These are phyloP conservation scores for Acheta domesticus DNA, from an alignment of 2,888 invertebrate species.

Conservation along the genomic window DNA sequence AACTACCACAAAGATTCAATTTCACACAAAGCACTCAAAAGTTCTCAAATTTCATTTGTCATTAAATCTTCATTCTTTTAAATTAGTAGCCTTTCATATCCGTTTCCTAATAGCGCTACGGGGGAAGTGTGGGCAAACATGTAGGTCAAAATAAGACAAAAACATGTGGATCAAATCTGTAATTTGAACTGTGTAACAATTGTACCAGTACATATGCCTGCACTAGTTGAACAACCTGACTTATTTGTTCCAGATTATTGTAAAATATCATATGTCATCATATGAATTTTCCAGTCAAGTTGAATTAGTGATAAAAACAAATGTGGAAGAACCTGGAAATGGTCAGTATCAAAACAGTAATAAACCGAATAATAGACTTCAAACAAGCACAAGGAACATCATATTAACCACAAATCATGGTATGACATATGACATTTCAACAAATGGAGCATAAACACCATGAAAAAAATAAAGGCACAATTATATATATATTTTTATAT, in stretches of 20 bases:
- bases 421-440: slow-evolving; percentile 34
- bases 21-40: too few species aligned
- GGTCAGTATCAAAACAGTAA: too few species aligned
- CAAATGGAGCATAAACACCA: slow-evolving; percentile 31
- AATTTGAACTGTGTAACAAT: background rate
- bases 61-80: too few species aligned
- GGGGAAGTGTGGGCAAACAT: background rate
- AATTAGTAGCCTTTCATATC: too few species aligned
- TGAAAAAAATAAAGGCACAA: slow-evolving; percentile 35
- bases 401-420: slow-evolving; percentile 19
- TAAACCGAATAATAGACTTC: background rate
- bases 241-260: background rate
- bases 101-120: too few species aligned
- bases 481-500: slow-evolving; percentile 27
- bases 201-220: slow-evolving; percentile 11
- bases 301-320: too few species aligned
- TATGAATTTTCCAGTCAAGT: background rate
- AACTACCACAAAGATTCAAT: background rate
- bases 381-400: background rate
- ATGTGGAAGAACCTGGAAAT: too few species aligned
- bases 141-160: slow-evolving; percentile 1
- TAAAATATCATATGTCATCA: slow-evolving; percentile 9
- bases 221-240: slow-evolving; percentile 8
- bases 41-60: too few species aligned
- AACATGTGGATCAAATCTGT: slow-evolving; percentile 11